Conservation (phyloP, 35 echinoderm and acorn worm genomes). For the Heliocidaris tuberculata region DNA sequence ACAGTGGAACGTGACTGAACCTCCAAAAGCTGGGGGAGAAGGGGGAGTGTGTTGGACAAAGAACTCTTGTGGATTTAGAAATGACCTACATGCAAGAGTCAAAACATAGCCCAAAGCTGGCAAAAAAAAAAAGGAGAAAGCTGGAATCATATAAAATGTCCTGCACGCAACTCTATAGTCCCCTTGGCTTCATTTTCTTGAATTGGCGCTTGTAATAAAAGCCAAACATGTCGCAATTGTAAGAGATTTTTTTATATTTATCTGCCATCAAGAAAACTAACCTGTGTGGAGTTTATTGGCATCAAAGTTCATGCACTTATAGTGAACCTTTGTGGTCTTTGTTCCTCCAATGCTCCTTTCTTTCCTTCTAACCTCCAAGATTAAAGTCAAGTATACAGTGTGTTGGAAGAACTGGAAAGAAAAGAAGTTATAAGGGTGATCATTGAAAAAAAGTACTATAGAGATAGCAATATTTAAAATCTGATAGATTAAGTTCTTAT, state of each 20-base stretch:
- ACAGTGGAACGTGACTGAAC: neutral
- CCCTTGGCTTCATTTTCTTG: neutral
- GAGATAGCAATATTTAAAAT: too few relatives aligned
- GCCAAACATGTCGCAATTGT: constrained; percentile 9
- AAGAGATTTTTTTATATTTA: neutral
- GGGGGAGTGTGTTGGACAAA: neutral
- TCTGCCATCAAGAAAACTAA: neutral
- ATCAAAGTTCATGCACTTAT: neutral
- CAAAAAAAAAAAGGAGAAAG: neutral
- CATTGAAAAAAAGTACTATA: too few relatives aligned
- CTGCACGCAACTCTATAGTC: neutral
- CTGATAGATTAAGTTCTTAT: too few relatives aligned
- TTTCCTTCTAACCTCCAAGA: neutral
- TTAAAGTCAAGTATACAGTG: neutral
- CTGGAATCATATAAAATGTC: neutral
- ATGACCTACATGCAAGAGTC: constrained; percentile 9
- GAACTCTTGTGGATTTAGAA: neutral
- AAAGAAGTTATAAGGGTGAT: neutral
- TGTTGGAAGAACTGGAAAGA: neutral
- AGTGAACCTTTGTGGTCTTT: neutral
- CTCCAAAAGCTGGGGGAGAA: neutral
- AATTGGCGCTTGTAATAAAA: neutral
- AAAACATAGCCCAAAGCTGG: neutral
- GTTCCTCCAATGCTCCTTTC: neutral
- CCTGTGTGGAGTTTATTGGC: neutral